Base-by-base conservation (phyloP, 2,888 invertebrate genomes). In the Amphiduros pacificus region DNA sequence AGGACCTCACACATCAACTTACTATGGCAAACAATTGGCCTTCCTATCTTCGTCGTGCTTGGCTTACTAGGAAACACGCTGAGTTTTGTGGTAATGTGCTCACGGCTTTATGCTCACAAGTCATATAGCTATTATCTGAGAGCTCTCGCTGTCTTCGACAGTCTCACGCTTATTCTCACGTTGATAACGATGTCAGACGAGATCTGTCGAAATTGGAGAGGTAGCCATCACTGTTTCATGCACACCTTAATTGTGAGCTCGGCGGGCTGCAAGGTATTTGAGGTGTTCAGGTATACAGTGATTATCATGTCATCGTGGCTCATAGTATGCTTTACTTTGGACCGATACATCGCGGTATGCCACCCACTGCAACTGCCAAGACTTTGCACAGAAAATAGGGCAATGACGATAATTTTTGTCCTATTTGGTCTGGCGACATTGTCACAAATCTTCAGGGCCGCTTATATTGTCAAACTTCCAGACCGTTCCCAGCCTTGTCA, bases 121-220 rank as follows among this genome's bases (percentile, higher is more conserved):
- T 66, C 66, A 17, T 66, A 66, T 59, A 58, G 61, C 32, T 64
- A 58, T 53, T 66, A 66, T 53, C 61, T 66, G 24, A 31, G 63
- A 2, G 58, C 61, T 28, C 53, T 66, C 40, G 66, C 66, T n/a
- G 27, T 66, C 28, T 66, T 58, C 28, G 66, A 66, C 61, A 50
- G 32, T 14, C 59, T 66, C 2, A 64, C 58, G 4, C 48, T 66
- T 22, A 27, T 66, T 32, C 50, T 53, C 20, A 52, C 36, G 48
- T 3, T 40, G 17, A 32, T 65, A 6, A 6, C 29, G 2, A 22
- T 41, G 41, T 28, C 31, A 22, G 55, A 65, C 27, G 60, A 59
- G 2, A 29, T 49, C 36, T 48, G 44, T 9, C 48, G 11, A 2
- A 32, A 28, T 9, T 20, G 54, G 2, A 31, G 53, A 20, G 9